Evolutionary conservation across 1,140 invertebrate species (phyloP).

Genomic region (Psix sp.): DNA sequence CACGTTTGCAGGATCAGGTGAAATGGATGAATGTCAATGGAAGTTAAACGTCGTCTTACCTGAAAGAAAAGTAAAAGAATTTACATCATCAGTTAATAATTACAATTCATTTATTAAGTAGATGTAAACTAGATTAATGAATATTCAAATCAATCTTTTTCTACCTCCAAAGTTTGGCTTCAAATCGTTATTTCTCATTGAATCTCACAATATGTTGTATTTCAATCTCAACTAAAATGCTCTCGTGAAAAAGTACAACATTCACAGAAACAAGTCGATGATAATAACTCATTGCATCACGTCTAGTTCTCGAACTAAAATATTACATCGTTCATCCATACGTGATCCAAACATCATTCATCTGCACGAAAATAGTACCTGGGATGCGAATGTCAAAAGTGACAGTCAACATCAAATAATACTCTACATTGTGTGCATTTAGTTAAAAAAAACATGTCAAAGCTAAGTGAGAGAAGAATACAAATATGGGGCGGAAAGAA

Average conservation of each 20-base stretch:
- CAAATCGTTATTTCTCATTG: too few species aligned
- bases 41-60: background rate
- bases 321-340: slow-evolving; percentile 12
- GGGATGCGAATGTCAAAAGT: slow-evolving; percentile 20
- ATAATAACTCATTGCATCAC: background rate
- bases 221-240: too few species aligned
- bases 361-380: slow-evolving; percentile 38
- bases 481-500: background rate
- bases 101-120: too few species aligned
- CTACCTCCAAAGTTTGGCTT: too few species aligned
- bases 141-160: too few species aligned
- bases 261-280: too few species aligned
- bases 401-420: slow-evolving; percentile 17
- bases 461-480: background rate
- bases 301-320: slow-evolving; percentile 23
- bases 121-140: too few species aligned
- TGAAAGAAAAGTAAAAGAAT: too few species aligned
- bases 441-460: slow-evolving; percentile 3
- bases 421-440: background rate
- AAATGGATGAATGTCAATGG: background rate
- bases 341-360: slow-evolving; percentile 46
- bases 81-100: too few species aligned
- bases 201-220: too few species aligned
- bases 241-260: too few species aligned
- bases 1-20: background rate